A percentile compares a stretch with the other conserved stretches of the same genome.
Evolutionary conservation across 2,113 vertebrate species (phyloP).

Genomic region (Ictalurus furcatus): DNA sequence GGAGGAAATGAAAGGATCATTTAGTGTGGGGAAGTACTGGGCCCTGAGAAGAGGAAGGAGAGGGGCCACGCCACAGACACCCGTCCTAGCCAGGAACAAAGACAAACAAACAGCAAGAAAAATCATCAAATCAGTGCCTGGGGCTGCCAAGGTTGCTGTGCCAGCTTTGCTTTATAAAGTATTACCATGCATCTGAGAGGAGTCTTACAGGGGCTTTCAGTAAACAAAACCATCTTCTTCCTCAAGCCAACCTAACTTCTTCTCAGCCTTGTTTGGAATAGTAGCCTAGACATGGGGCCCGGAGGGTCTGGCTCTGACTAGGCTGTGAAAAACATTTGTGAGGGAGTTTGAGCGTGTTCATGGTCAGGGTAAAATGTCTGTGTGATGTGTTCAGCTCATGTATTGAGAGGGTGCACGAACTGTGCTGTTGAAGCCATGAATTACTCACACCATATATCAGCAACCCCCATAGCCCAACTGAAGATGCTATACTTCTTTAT

Average conservation of each 20-base stretch:
- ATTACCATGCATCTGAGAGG: conserved; percentile 47
- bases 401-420: conserved; percentile 34
- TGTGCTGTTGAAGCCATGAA: conserved; percentile 32
- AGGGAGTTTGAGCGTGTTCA: conserved; percentile 27
- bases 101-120: conserved; percentile 57
- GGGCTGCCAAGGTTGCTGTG: conserved; percentile 28
- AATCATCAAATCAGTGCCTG: conserved; percentile 52
- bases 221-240: conserved; percentile 46
- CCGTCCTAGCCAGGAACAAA: conserved; percentile 48
- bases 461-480: not conserved
- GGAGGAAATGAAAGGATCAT: conserved; percentile 86
- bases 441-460: conserved; percentile 36
- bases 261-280: conserved; percentile 40
- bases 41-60: conserved; percentile 46
- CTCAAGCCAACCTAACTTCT: conserved; percentile 26
- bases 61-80: conserved; percentile 60
- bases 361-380: conserved; percentile 41
- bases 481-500: not conserved
- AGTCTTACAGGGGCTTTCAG: conserved; percentile 31
- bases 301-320: not conserved
- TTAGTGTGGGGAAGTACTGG: conserved; percentile 67
- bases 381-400: conserved; percentile 19
- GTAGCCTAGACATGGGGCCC: conserved; percentile 19
- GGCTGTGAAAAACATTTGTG: conserved; percentile 52
- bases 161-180: conserved; percentile 36